These are phyloP conservation scores for Nebria brevicollis DNA, from an alignment of 2,888 invertebrate genomes.

Conservation along the genomic window DNA sequence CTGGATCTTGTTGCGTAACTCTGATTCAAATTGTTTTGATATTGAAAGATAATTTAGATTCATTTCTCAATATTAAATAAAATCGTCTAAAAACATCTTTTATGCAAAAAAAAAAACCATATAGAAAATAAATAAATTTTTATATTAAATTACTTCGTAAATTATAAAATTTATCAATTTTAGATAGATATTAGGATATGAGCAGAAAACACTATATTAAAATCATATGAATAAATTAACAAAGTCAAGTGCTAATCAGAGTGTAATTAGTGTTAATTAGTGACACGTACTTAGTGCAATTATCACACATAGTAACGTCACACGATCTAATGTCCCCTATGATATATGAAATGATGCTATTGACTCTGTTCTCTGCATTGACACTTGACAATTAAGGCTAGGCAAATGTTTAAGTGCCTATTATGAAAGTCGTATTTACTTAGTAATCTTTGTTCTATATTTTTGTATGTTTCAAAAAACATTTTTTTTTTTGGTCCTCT, in stretches of 20 bases:
- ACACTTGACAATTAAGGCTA: slow-evolving; percentile 45
- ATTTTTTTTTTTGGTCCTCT: slow-evolving; percentile 12
- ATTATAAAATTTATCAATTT: no score
- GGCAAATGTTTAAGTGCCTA: slow-evolving; percentile 41
- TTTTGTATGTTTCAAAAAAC: slow-evolving; percentile 28
- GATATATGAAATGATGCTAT: neutral
- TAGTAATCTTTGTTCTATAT: slow-evolving; percentile 41
- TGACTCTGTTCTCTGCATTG: slow-evolving; percentile 14
- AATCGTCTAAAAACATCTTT: no score
- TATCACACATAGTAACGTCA: slow-evolving; percentile 45
- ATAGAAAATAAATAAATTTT: no score
- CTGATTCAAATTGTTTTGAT: no score
- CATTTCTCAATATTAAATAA: no score
- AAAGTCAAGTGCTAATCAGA: slow-evolving; percentile 46
- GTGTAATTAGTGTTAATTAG: slow-evolving; percentile 45
- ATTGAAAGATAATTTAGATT: no score
- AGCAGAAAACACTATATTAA: neutral
- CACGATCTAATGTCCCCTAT: neutral
- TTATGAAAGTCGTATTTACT: slow-evolving; percentile 39
- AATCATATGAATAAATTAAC: slow-evolving; percentile 22
- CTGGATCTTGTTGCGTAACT: no score
- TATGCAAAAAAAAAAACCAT: no score
- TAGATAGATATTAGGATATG: neutral
- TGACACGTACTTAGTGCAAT: slow-evolving; percentile 41
- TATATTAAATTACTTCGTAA: no score